Evolutionary conservation across 1,140 invertebrate genomes (phyloP).

Genomic region (Drosophila cardini): DNA sequence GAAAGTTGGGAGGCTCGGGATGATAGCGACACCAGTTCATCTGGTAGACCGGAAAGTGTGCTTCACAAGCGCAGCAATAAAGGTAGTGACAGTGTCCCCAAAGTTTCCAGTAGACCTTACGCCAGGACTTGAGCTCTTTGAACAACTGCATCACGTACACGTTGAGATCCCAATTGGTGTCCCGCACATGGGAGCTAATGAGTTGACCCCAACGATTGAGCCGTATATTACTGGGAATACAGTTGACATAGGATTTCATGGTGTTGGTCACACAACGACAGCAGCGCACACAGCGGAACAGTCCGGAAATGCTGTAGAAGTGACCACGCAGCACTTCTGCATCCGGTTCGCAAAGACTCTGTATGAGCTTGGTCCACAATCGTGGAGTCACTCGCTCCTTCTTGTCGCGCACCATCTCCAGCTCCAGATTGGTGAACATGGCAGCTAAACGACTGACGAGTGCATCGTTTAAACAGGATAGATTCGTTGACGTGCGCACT

Average conservation of each 20-base stretch:
- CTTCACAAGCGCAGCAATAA: slow-evolving; percentile 90
- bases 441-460: slow-evolving; percentile 89
- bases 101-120: slow-evolving; percentile 95
- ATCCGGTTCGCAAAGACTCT: slow-evolving; percentile 89
- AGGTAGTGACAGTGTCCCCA: slow-evolving; percentile 95
- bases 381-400: slow-evolving; percentile 93
- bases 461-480: slow-evolving; percentile 93
- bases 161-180: slow-evolving; percentile 92
- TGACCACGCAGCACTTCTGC: slow-evolving; percentile 91
- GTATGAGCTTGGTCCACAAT: slow-evolving; percentile 92
- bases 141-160: slow-evolving; percentile 92
- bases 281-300: slow-evolving; percentile 89
- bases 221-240: slow-evolving; percentile 88
- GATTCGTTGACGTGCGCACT: slow-evolving; percentile 90
- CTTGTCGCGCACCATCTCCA: slow-evolving; percentile 91
- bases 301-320: slow-evolving; percentile 90
- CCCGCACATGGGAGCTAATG: slow-evolving; percentile 89
- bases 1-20: slow-evolving; percentile 90
- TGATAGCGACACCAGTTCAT: slow-evolving; percentile 93
- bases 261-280: slow-evolving; percentile 86
- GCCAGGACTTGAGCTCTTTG: slow-evolving; percentile 92
- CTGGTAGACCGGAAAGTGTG: slow-evolving; percentile 91
- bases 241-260: slow-evolving; percentile 88
- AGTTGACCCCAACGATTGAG: slow-evolving; percentile 89
- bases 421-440: slow-evolving; percentile 91